Conservation (phyloP, 2,113 vertebrate genomes). For the Xenopus laevis region DNA sequence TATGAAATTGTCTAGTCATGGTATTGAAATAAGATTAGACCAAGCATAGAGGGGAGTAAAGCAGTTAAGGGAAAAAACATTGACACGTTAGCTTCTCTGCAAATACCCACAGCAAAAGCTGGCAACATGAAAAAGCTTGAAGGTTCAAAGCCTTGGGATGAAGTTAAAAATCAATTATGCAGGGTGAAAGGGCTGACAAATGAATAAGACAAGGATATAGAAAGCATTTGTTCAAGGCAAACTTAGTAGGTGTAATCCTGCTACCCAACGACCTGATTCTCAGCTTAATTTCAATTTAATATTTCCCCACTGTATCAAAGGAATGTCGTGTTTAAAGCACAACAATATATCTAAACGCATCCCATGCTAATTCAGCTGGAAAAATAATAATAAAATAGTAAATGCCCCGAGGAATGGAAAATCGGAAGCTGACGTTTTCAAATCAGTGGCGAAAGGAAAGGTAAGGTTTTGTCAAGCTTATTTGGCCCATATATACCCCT, state of each 20-base stretch:
- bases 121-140: neutral
- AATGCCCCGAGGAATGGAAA: too few species aligned
- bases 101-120: neutral
- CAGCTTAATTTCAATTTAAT: neutral
- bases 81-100: neutral
- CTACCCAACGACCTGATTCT: neutral
- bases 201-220: neutral
- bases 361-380: too few species aligned
- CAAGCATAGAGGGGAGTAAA: neutral
- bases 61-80: neutral
- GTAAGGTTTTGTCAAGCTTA: too few species aligned
- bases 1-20: slow-evolving; percentile 6
- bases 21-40: slow-evolving; percentile 1
- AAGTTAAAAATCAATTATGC: neutral
- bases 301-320: neutral
- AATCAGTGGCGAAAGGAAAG: too few species aligned
- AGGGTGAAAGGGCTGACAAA: neutral
- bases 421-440: too few species aligned
- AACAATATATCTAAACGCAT: too few species aligned
- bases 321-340: too few species aligned
- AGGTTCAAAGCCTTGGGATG: neutral
- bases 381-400: too few species aligned
- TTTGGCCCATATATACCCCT: too few species aligned
- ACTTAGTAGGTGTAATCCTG: neutral
- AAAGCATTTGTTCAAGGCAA: neutral